phyloP scores from a whole-genome alignment of 2,113 vertebrate species.

The Melanocharis versteri region DNA sequence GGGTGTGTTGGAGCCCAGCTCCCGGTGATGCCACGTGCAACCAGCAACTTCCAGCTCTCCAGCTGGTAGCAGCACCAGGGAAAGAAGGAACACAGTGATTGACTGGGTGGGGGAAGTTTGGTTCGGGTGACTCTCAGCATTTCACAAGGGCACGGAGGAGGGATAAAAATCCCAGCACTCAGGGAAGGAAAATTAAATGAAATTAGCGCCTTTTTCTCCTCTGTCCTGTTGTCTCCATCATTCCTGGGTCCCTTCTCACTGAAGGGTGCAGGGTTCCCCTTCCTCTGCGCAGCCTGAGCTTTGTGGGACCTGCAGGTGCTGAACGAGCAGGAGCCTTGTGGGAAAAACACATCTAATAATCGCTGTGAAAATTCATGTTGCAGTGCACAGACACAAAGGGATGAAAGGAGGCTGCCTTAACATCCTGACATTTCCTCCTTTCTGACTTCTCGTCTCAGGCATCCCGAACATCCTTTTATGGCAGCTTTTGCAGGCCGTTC shows the following conservation, averaged over 20 bases:
- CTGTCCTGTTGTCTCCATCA: not conserved
- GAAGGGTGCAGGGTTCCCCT: not conserved
- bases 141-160: not conserved
- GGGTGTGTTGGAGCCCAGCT: not conserved
- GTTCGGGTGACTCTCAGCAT: not conserved
- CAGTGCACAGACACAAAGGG: constrained; percentile 22
- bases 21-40: not conserved
- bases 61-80: not conserved
- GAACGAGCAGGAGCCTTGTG: not conserved
- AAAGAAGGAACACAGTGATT: not conserved
- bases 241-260: rapidly evolving
- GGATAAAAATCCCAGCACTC: not conserved
- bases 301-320: not conserved
- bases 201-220: not conserved
- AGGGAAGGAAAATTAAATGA: not conserved
- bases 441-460: constrained; percentile 13
- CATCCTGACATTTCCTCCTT: not conserved
- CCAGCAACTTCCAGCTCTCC: not conserved
- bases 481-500: not conserved
- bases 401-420: constrained; percentile 29
- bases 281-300: not conserved
- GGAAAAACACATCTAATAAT: not conserved
- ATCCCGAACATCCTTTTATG: not conserved
- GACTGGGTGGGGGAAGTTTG: not conserved
- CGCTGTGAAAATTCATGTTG: not conserved